phyloP scores from a whole-genome alignment of 2,888 invertebrate species.

The Plutella xylostella region DNA sequence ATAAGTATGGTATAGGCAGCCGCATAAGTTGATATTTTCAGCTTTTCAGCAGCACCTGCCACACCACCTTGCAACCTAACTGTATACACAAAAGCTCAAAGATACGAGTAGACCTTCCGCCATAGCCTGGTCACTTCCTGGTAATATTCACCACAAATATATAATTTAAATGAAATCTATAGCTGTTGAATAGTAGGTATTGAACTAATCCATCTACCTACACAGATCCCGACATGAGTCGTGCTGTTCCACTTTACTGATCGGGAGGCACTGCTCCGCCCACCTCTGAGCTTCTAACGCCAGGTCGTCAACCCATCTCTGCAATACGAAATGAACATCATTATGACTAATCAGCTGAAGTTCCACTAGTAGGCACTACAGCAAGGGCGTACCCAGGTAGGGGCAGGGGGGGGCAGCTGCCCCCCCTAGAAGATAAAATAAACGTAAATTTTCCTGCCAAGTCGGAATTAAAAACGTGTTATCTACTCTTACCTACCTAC shows the following conservation, averaged over 20 bases:
- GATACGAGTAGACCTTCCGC: background rate
- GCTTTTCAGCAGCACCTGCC: background rate
- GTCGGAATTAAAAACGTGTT: too few relatives aligned
- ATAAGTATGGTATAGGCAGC: background rate
- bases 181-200: background rate
- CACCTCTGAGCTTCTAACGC: slow-evolving; percentile 52
- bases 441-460: too few relatives aligned
- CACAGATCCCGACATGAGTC: slow-evolving; percentile 53
- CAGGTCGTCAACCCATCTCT: slow-evolving; percentile 57
- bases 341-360: background rate
- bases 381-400: too few relatives aligned
- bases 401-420: too few relatives aligned
- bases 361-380: background rate
- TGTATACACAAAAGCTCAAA: background rate
- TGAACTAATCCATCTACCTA: slow-evolving; percentile 21
- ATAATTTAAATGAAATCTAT: background rate
- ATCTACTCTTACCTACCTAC: too few relatives aligned
- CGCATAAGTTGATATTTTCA: background rate
- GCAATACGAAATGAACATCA: background rate
- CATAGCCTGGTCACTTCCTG: background rate
- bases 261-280: slow-evolving; percentile 53
- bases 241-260: slow-evolving; percentile 33
- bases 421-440: too few relatives aligned
- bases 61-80: background rate
- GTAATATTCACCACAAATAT: background rate